Percentiles rank a stretch among this genome's conserved stretches.
phyloP scores from a whole-genome alignment of 2,113 vertebrate species.

The Dicaeum eximium region DNA sequence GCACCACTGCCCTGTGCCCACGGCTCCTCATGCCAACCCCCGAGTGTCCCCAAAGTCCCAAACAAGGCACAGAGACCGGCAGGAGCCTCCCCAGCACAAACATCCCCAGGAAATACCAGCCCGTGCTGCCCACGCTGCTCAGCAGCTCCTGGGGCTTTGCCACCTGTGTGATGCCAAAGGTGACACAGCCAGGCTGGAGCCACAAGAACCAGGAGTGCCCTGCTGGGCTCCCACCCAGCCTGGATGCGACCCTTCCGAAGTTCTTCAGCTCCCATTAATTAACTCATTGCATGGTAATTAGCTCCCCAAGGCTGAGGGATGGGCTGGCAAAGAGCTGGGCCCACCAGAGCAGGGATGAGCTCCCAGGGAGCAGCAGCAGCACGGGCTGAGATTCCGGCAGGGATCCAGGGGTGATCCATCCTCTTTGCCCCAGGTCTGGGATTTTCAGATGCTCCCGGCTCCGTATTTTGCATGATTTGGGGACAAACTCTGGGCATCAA shows the following conservation, averaged over 20 bases:
- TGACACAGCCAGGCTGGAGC: background rate
- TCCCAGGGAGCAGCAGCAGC: background rate
- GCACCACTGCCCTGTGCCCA: rapidly evolving
- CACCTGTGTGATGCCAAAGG: rapidly evolving
- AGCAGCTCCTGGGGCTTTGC: rapidly evolving
- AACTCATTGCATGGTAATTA: background rate
- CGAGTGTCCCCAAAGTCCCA: rapidly evolving
- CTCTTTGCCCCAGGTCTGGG: rapidly evolving
- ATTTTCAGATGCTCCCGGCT: background rate
- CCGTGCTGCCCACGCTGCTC: rapidly evolving
- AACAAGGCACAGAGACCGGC: background rate
- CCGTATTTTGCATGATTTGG: rapidly evolving
- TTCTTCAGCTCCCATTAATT: background rate
- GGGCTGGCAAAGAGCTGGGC: background rate
- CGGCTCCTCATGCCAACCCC: rapidly evolving
- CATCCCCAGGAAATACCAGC: background rate
- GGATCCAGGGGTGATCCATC: rapidly evolving
- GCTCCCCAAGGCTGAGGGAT: background rate
- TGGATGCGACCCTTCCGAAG: background rate
- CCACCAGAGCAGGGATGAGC: background rate
- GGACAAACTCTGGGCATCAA: background rate
- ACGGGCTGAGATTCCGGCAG: background rate
- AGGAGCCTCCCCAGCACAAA: background rate
- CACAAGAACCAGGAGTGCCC: background rate
- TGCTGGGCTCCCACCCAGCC: background rate